Evolutionary conservation across 1,140 invertebrate genomes (phyloP).

Genomic region (Samia ricini): DNA sequence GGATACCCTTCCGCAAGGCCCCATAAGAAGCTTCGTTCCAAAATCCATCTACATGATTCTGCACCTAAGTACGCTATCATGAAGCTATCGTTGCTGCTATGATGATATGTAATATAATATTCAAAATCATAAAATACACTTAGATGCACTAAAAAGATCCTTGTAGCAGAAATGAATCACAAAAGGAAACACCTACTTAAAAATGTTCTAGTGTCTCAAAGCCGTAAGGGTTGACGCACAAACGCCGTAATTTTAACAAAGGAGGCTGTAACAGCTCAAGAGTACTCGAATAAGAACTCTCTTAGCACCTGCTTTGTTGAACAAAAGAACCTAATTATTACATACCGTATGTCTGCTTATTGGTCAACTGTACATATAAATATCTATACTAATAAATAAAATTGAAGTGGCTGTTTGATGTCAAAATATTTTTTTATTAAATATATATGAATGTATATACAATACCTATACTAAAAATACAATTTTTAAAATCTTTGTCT

Average conservation of each 20-base stretch:
- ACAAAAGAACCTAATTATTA: not conserved
- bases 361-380: not conserved
- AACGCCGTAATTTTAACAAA: not conserved
- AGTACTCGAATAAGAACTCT: not conserved
- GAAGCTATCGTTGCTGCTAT: too few species aligned
- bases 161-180: not conserved
- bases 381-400: too few species aligned
- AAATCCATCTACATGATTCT: not conserved
- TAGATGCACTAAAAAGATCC: not conserved
- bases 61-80: too few species aligned
- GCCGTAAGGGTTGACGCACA: not conserved
- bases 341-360: not conserved
- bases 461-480: too few species aligned
- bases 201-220: not conserved
- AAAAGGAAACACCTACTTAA: not conserved
- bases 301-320: not conserved
- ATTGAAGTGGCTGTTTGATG: too few species aligned
- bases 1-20: too few species aligned
- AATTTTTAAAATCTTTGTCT: too few species aligned
- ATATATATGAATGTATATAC: too few species aligned
- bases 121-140: not conserved
- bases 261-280: not conserved
- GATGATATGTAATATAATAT: not conserved
- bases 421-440: too few species aligned
- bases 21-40: not conserved